Percentiles rank a stretch among this genome's conserved stretches.
Conservation (phyloP, 2,797 vertebrate species). For the Enteromius viviparus region DNA sequence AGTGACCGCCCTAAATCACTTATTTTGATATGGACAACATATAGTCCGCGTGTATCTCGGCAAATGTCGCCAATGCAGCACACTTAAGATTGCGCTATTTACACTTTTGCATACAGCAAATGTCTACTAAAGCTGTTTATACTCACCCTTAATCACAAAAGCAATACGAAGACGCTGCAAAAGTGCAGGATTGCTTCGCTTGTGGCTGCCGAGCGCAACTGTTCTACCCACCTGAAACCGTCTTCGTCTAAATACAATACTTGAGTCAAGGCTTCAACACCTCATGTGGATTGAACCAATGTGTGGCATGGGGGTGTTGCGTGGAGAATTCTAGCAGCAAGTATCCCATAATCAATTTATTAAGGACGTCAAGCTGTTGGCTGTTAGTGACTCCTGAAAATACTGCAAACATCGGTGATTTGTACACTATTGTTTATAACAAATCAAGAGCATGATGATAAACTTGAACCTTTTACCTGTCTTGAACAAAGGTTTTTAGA, state of each 20-base stretch:
- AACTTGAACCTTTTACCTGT: neutral
- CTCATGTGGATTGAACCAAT: slow-evolving; percentile 51
- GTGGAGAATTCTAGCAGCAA: neutral
- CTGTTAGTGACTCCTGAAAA: neutral
- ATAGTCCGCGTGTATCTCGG: neutral
- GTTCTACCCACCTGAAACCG: slow-evolving; percentile 20
- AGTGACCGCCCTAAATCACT: neutral
- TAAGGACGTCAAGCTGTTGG: neutral
- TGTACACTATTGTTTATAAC: neutral
- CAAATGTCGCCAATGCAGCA: slow-evolving; percentile 29
- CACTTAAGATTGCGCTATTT: slow-evolving; percentile 15
- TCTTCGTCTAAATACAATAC: slow-evolving; percentile 32
- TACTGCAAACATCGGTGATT: neutral
- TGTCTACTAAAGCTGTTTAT: slow-evolving; percentile 1
- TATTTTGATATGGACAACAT: slow-evolving; percentile 1
- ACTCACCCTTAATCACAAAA: slow-evolving; percentile 26
- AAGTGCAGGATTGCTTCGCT: slow-evolving; percentile 9
- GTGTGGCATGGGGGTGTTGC: slow-evolving; percentile 29
- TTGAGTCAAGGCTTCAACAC: slow-evolving; percentile 21
- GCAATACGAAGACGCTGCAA: slow-evolving; percentile 12
- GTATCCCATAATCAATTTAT: neutral
- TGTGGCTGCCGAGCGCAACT: neutral
- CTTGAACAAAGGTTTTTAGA: neutral
- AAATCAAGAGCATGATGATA: neutral
- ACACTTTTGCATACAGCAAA: slow-evolving; percentile 1